Base-by-base conservation (phyloP, 2,113 vertebrate genomes). In the Callipepla californica region DNA sequence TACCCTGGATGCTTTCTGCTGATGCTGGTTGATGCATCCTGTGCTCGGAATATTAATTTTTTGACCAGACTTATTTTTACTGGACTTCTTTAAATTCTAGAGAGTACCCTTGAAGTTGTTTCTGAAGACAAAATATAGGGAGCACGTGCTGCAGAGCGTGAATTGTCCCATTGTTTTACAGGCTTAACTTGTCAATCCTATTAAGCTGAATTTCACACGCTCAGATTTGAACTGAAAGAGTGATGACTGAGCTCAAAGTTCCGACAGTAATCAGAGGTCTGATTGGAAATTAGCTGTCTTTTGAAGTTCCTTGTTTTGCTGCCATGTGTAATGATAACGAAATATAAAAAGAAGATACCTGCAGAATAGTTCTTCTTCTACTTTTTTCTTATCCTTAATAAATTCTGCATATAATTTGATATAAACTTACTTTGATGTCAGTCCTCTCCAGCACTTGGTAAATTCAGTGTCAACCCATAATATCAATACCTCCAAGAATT, bases 161-260 rank as follows among this genome's bases (percentile, higher is more conserved):
- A n/a, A 44, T 66, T 26, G 15, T 44, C 30, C 13, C 19, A 15
- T 63, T 85, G 48, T 47, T 51, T 74, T 79, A 77, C 28, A 36
- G 77, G 21, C 28, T 88, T 80, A 59, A 45, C 8, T 77, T 92
- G 34, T 77, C 50, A 87, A 80, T 85, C 72, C 59, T 45, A 16
- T 94, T 58, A 70, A 83, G 85, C 4, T 77, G 79, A 74, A 63
- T 57, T 38, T 95, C 34, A 34, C 45, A 58, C 40, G 76, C 2
- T 87, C 62, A 76, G 67, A n/a, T 82, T 80, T 85, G 76, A 77
- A 12, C 23, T 66, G 12, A 19, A 66, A 55, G 77, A 80, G 63
- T 48, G 83, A 86, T 94, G 53, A 69, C 44, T 70, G 57, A 93
- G 59, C 61, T 92, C 80, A 80, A 55, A 68, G 76, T 92, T 88